Evolutionary conservation across 2,888 invertebrate species (phyloP).

Genomic region (Mimas tiliae): DNA sequence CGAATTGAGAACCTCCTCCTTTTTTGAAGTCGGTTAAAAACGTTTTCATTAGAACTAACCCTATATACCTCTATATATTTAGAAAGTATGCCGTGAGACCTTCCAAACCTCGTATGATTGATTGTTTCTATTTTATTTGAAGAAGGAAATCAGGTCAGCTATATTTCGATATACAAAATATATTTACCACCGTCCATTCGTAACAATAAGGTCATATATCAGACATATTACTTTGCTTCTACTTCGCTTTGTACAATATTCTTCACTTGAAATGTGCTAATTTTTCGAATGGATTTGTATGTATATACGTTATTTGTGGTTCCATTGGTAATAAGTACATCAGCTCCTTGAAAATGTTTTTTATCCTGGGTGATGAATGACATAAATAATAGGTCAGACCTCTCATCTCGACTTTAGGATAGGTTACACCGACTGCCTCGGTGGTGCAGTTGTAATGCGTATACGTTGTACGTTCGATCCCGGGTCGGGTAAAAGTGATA

Average conservation of each 20-base stretch:
- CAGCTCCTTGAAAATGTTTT: too few relatives aligned
- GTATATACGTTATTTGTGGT: background rate
- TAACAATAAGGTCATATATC: constrained; percentile 9
- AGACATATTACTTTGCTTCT: background rate
- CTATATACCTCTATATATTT: background rate
- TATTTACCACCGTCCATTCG: constrained; percentile 17
- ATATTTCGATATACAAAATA: background rate
- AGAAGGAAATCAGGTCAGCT: constrained; percentile 12
- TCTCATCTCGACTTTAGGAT: too few relatives aligned
- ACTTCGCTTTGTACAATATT: background rate
- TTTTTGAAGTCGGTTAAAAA: too few relatives aligned
- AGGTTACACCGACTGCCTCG: too few relatives aligned
- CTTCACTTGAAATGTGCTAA: background rate
- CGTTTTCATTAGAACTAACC: background rate
- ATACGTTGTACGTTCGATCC: too few relatives aligned
- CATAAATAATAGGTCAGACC: too few relatives aligned
- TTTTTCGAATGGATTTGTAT: background rate
- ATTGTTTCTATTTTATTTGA: constrained; percentile 7
- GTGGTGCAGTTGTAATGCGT: too few relatives aligned
- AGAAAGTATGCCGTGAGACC: constrained; percentile 1
- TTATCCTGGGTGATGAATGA: too few relatives aligned
- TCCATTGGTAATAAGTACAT: too few relatives aligned
- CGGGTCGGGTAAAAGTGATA: too few relatives aligned
- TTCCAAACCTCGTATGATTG: constrained; percentile 10
- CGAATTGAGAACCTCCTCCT: too few relatives aligned